Evolutionary conservation across 2,797 vertebrate species (phyloP).

Genomic region (Peromyscus eremicus): DNA sequence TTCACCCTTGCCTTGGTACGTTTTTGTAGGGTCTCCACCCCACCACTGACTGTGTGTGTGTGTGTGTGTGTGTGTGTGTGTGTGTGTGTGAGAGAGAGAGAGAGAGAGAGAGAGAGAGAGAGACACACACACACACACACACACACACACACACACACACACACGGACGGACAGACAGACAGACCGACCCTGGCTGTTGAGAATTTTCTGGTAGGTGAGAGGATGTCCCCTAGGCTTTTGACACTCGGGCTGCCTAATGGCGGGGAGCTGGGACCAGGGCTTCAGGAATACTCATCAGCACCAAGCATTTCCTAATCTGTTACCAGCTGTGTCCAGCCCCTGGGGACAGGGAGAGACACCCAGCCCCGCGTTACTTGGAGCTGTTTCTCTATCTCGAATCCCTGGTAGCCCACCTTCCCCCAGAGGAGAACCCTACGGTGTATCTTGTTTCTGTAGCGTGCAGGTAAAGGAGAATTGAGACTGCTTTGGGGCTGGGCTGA

Average conservation of each 20-base stretch:
- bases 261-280: neutral
- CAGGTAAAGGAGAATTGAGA: neutral
- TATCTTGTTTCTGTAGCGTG: neutral
- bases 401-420: neutral
- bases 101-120: too few species aligned
- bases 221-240: neutral
- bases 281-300: neutral
- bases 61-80: neutral
- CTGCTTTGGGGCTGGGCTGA: neutral
- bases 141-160: too few species aligned
- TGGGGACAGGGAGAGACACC: neutral
- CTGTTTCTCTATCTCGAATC: neutral
- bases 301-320: slow-evolving; percentile 24
- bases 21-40: slow-evolving; percentile 24
- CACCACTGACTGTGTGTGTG: neutral
- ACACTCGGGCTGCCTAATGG: neutral
- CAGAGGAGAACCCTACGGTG: neutral
- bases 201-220: neutral
- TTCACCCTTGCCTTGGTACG: neutral
- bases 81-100: too few species aligned
- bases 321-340: neutral
- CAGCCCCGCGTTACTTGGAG: neutral
- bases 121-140: too few species aligned
- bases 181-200: neutral
- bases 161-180: too few species aligned